Base-by-base conservation (phyloP, 1,140 invertebrate genomes). In the Ceratitis capitata region DNA sequence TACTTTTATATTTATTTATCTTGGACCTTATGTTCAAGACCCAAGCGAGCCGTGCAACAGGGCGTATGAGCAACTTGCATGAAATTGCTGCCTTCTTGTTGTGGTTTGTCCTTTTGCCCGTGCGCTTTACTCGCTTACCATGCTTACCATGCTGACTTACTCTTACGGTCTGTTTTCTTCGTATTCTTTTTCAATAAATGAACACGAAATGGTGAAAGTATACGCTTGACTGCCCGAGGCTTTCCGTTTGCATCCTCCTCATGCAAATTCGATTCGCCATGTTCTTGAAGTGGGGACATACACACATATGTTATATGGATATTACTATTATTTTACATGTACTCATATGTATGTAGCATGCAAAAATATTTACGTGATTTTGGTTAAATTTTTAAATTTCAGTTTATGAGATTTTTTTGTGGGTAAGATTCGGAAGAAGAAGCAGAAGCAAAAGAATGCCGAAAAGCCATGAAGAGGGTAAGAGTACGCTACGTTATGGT, bases 101-200 rank as follows among this genome's bases (percentile, higher is more conserved):
- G 51, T n/a, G 51, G n/a, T 56, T 23, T 56, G 51, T 9, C 5
- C 51, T 19, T 56, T 23, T 2, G 7, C 14, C 19, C 14, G 51
- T 53, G n/a, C n/a, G n/a, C n/a, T 5, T n/a, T 16, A 1, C 39
- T 26, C 16, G 23, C 56, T 61, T 26, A 12, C 12, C 29, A 26
- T 29, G 35, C 61, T 69, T 69, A 4, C 32, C 29, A 9, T 45
- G 42, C 19, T 14, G 64, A 45, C 39, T 78, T 19, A n/a, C 19
- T 26, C n/a, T 45, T 45, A 42, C 39, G n/a, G 69, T 4, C 5
- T 45, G 23, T 23, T 78, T 47, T 78, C 16, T n/a, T n/a, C n/a
- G n/a, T n/a, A n/a, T n/a, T n/a, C n/a, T n/a, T n/a, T n/a, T n/a
- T 78, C 69, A 26, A 78, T 78, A 78, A 78, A 78, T 78, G 69